Evolutionary conservation across 1,140 invertebrate species (phyloP).

Genomic region (Aphis craccivora): DNA sequence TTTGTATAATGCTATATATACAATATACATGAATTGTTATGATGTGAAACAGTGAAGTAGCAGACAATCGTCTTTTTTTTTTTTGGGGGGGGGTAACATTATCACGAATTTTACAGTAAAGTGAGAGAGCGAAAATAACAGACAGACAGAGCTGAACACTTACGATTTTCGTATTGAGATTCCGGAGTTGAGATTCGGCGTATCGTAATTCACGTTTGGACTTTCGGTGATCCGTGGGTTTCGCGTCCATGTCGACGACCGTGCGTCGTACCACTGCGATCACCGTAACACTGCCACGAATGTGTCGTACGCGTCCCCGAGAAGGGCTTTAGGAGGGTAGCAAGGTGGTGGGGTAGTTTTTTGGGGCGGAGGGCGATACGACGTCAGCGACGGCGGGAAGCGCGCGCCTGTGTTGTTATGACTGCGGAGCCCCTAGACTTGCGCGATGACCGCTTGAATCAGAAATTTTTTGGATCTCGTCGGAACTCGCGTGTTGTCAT

Average conservation of each 20-base stretch:
- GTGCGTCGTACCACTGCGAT: neutral
- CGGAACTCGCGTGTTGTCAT: neutral
- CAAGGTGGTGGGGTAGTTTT: neutral
- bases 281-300: neutral
- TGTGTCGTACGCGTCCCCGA: neutral
- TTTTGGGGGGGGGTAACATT: neutral
- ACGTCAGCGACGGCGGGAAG: neutral
- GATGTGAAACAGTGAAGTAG: neutral
- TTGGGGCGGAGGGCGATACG: neutral
- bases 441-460: slow-evolving; percentile 15
- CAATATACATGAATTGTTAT: neutral
- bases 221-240: neutral
- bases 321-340: neutral
- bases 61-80: neutral
- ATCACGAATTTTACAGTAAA: neutral
- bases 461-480: neutral
- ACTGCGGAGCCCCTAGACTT: neutral
- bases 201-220: slow-evolving; percentile 40
- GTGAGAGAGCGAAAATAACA: neutral
- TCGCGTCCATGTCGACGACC: slow-evolving; percentile 11
- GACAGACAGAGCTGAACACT: neutral
- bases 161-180: slow-evolving; percentile 51
- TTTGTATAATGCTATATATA: neutral
- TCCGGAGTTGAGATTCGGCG: slow-evolving; percentile 25
- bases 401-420: slow-evolving; percentile 28